Base-by-base conservation (phyloP, 2,797 vertebrate species). In the Hemitrygon akajei region DNA sequence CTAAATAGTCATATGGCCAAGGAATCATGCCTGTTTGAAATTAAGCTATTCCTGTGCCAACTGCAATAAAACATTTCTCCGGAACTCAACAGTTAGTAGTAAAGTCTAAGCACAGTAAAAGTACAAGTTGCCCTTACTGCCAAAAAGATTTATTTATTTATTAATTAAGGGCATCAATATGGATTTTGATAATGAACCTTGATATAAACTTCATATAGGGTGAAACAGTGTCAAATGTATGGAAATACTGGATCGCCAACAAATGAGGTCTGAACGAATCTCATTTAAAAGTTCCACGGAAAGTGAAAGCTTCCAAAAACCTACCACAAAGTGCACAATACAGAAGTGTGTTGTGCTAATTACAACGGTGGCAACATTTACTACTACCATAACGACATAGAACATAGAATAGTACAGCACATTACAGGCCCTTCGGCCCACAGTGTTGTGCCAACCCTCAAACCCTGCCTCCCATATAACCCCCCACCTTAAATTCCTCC, bases 311-410 rank as follows among this genome's bases (percentile, higher is more conserved):
- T 86, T 10, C 56, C 12, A 86, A 30, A 27, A 60, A 60, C 34
- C 34, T 47, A 77, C n/a, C 7, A 20, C 10, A 84, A 89, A 66
- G 76, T 94, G 94, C 66, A 86, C 34, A 93, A 56, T 34, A n/a
- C 58, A 86, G 77, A 73, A 47, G 86, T 37, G 87, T 94, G 63
- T 30, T 66, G 2, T 91, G 87, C 58, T 63, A 60, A 63, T 91
- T 40, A 37, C 63, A 69, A 40, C 30, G 40, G 3, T 47, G 34
- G 63, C 71, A 66, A 10, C 63, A 66, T 66, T 66, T 66, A 66
- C 16, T 10, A 10, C 10, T 71, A 25, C 66, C 47, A 47, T 47
- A 47, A 47, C n/a, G n/a, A n/a, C n/a, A n/a, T n/a, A n/a, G n/a
- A n/a, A n/a, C n/a, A n/a, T n/a, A n/a, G n/a, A n/a, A n/a, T n/a